Conservation (phyloP, 2,888 invertebrate genomes). For the Blera fallax region DNA sequence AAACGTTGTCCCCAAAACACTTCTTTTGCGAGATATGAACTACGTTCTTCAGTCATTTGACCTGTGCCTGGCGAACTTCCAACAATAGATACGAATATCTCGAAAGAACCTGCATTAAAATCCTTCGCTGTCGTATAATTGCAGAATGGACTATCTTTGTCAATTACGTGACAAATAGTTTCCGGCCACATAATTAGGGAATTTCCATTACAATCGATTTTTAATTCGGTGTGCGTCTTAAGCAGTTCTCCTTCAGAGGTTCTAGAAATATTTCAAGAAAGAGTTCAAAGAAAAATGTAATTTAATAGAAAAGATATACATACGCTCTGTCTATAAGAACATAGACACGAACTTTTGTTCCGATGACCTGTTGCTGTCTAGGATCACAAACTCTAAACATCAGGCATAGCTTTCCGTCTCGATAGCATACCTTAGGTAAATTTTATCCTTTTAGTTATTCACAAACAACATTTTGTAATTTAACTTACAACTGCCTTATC, state of each 20-base stretch:
- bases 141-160: conserved; percentile 89
- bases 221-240: conserved; percentile 88
- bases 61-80: conserved; percentile 91
- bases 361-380: conserved; percentile 89
- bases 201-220: conserved; percentile 84
- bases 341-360: conserved; percentile 88
- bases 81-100: conserved; percentile 91
- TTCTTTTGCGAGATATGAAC: conserved; percentile 91
- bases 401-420: conserved; percentile 90
- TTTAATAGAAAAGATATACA: conserved; percentile 31
- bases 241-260: conserved; percentile 87
- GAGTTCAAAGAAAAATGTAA: background rate
- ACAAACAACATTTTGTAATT: background rate
- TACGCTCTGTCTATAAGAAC: conserved; percentile 79
- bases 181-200: conserved; percentile 93
- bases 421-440: conserved; percentile 86
- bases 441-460: background rate
- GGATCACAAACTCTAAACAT: conserved; percentile 92
- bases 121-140: conserved; percentile 88
- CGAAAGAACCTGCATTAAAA: conserved; percentile 88
- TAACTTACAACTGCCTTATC: conserved; percentile 86
- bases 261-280: conserved; percentile 74
- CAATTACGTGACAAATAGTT: conserved; percentile 92
- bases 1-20: conserved; percentile 93
- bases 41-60: conserved; percentile 87